phyloP scores from a whole-genome alignment of 2,113 vertebrate genomes.

The Erpornis zantholeuca region DNA sequence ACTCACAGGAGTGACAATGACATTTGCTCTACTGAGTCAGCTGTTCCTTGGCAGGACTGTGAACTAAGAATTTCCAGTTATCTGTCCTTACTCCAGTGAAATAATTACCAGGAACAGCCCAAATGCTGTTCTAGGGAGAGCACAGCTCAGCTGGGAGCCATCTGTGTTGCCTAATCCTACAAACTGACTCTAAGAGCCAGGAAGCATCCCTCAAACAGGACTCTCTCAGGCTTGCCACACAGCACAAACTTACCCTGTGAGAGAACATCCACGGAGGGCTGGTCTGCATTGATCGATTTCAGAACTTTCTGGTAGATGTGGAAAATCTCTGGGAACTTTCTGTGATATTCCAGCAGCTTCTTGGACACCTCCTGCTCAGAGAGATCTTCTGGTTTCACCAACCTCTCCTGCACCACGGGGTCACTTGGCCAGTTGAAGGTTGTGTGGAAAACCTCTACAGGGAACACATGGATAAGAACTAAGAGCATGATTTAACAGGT shows the following conservation, averaged over 20 bases:
- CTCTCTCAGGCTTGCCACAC: not conserved
- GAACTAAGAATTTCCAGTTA: not conserved
- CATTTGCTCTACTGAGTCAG: not conserved
- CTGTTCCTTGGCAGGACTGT: not conserved
- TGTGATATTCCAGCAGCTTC: slow-evolving; percentile 73
- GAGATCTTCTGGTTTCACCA: slow-evolving; percentile 54
- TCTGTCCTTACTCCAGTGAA: not conserved
- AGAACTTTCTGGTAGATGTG: slow-evolving; percentile 74
- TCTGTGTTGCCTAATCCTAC: not conserved
- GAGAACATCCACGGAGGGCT: slow-evolving; percentile 83
- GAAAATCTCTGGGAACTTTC: slow-evolving; percentile 73
- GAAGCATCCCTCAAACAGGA: not conserved
- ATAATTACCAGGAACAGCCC: not conserved
- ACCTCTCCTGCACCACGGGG: slow-evolving; percentile 50
- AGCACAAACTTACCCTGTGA: slow-evolving; percentile 77
- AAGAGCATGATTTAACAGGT: not conserved
- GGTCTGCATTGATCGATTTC: slow-evolving; percentile 82
- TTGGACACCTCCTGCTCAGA: slow-evolving; percentile 67
- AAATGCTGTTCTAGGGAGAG: not conserved
- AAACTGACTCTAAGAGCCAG: not conserved
- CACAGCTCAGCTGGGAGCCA: not conserved
- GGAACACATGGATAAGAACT: not conserved
- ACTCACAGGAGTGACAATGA: not conserved
- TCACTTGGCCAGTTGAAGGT: slow-evolving; percentile 81
- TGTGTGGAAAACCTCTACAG: slow-evolving; percentile 85